Evolutionary conservation across 1,140 invertebrate genomes (phyloP).

Genomic region (Oedothorax gibbosus): DNA sequence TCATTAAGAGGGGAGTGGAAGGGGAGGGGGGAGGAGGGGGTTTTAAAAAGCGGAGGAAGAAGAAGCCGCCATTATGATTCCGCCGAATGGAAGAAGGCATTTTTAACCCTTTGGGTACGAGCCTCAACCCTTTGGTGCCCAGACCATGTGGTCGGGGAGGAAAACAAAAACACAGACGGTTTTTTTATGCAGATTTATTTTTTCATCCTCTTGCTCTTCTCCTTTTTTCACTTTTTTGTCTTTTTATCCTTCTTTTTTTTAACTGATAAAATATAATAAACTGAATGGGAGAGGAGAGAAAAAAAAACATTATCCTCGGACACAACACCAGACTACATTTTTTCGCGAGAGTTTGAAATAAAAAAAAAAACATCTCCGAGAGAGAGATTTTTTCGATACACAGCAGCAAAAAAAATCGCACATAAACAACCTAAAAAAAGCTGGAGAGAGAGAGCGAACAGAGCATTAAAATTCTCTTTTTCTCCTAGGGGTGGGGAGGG

Average conservation of each 20-base stretch:
- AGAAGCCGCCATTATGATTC: slow-evolving; percentile 59
- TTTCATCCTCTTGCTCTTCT: not conserved
- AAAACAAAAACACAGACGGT: slow-evolving; percentile 33
- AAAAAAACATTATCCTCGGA: not conserved
- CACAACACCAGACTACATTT: not conserved
- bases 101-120: slow-evolving; percentile 50
- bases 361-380: too few relatives aligned
- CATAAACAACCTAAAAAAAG: not conserved
- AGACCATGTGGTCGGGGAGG: slow-evolving; percentile 28
- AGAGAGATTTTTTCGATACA: not conserved
- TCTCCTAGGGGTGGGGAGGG: not conserved
- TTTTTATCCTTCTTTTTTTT: not conserved
- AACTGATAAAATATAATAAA: slow-evolving; percentile 19
- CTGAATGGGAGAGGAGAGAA: not conserved
- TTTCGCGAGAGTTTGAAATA: not conserved
- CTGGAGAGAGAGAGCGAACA: not conserved
- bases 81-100: slow-evolving; percentile 7
- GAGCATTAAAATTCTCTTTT: slow-evolving; percentile 3
- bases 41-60: slow-evolving; percentile 57
- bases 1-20: slow-evolving; percentile 45
- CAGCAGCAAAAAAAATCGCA: not conserved
- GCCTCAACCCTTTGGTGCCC: slow-evolving; percentile 49
- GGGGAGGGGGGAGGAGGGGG: slow-evolving; percentile 3
- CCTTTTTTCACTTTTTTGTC: not conserved
- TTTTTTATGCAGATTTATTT: slow-evolving; percentile 11